phyloP scores from a whole-genome alignment of 2,113 vertebrate genomes.

The Pithys albifrons region DNA sequence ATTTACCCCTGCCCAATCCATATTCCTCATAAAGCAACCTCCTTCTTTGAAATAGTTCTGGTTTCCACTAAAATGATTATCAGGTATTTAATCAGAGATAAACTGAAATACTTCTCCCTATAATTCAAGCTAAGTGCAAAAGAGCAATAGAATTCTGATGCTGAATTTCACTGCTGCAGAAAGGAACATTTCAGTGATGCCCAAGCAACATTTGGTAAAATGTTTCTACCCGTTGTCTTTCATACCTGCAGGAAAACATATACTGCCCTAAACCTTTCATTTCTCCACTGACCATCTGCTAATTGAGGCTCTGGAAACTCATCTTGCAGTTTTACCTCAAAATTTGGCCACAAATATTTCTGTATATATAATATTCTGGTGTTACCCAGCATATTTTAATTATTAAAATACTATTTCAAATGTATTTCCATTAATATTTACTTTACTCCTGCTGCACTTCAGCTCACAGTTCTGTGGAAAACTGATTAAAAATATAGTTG shows the following conservation, averaged over 20 bases:
- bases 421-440: conserved; percentile 11
- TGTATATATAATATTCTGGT: background rate
- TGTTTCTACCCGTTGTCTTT: background rate
- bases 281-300: background rate
- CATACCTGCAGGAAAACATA: background rate
- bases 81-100: background rate
- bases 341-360: background rate
- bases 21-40: background rate
- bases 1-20: background rate
- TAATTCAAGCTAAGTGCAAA: background rate
- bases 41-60: background rate
- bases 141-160: background rate
- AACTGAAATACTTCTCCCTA: background rate
- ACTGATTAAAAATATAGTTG: background rate
- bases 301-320: background rate
- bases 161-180: background rate
- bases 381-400: background rate
- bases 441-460: background rate
- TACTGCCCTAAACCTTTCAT: background rate
- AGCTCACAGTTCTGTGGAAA: background rate
- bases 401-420: background rate
- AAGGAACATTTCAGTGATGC: background rate
- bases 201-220: background rate
- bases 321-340: background rate
- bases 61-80: background rate